Base-by-base conservation (phyloP, 2,797 vertebrate species). In the Poeciliopsis paucimaculata region DNA sequence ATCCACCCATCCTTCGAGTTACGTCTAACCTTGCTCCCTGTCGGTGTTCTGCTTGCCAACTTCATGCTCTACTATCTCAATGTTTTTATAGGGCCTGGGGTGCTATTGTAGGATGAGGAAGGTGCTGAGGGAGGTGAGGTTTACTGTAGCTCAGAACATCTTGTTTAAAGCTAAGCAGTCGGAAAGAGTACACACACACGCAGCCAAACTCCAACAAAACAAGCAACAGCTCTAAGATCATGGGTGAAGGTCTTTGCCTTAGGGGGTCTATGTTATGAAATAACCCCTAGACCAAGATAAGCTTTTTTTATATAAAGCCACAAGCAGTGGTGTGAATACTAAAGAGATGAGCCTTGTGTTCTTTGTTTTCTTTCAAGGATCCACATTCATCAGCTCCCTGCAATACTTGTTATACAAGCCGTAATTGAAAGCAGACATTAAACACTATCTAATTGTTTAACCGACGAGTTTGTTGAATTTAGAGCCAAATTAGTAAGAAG, bases 101-200 rank as follows among this genome's bases (percentile, higher is more conserved):
- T 92, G 82, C 84, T 90, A 70, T 86, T 86, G 85, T 60, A 82
- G 62, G 72, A 75, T 73, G 86, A 83, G 80, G 66, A 64, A 74
- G 74, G 76, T 68, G 82, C 68, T 45, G 11, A 71, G 82, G 84
- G 77, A 82, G 88, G 77, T 41, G 51, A 78, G 77, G 85, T 88
- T 93, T 84, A 84, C 80, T 80, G 83, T 68, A 78, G 86, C 87
- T 91, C 82, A 72, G 66, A 92, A 87, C 82, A 79, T 79, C 88
- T 89, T 90, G 82, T 91, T 89, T 93, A 89, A 93, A 91, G 85
- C 88, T 87, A 89, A 93, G 87, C 82, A 91, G 77, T 76, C 45
- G 1, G 82, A 90, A 84, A 78, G 77, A 86, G 82, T 71, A 89
- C 73, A 81, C 77, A 76, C 45, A 73, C n/a, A 84, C 55, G 15